Evolutionary conservation across 2,113 vertebrate species (phyloP).

Genomic region (Coturnix japonica): DNA sequence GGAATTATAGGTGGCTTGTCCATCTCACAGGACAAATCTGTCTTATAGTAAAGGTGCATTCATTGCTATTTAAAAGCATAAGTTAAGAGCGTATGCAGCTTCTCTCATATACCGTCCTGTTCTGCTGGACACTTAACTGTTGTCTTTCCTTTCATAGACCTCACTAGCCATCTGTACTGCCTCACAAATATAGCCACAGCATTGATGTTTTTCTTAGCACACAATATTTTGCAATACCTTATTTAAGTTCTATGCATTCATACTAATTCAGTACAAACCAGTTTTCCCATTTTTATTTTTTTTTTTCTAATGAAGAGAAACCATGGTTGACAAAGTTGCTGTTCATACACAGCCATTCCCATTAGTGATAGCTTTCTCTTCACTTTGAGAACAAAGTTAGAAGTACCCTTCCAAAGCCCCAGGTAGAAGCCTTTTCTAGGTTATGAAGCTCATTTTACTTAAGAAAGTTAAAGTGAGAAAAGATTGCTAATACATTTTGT

Average conservation of each 20-base stretch:
- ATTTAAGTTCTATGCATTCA: neutral
- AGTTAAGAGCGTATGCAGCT: neutral
- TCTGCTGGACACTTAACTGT: neutral
- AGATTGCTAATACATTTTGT: conserved; percentile 12
- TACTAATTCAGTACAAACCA: neutral
- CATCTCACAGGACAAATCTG: neutral
- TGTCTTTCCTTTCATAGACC: neutral
- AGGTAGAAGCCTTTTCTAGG: neutral
- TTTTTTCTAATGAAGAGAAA: neutral
- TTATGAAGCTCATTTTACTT: neutral
- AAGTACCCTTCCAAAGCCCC: neutral
- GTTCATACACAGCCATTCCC: neutral
- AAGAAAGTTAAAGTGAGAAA: conserved; percentile 17
- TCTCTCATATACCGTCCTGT: neutral
- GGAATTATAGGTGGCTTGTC: neutral
- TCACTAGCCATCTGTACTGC: neutral
- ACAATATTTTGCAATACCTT: neutral
- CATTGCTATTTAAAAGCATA: neutral
- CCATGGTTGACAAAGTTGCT: neutral
- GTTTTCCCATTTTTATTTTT: neutral
- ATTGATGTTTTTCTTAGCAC: neutral
- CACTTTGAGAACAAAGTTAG: neutral
- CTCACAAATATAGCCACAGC: neutral
- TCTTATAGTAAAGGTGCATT: neutral
- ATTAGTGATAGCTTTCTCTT: neutral